Conservation (phyloP, 1,140 invertebrate genomes). For the Hirudo medicinalis region DNA sequence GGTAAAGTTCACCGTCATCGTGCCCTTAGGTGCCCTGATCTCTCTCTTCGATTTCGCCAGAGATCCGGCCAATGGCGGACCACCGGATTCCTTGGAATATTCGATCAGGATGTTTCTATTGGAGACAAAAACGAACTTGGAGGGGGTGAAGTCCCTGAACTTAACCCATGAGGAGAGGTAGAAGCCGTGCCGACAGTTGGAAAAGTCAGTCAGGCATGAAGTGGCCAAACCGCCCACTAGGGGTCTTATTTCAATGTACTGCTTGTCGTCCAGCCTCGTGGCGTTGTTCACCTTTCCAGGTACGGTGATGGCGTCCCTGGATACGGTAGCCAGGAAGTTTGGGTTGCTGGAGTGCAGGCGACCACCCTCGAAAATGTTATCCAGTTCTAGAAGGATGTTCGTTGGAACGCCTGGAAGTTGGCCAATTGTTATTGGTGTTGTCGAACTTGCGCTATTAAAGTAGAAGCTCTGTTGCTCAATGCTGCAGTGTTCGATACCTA, state of each 20-base stretch:
- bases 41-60: background rate
- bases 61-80: background rate
- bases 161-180: slow-evolving; percentile 35
- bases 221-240: slow-evolving; percentile 28
- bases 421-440: no score
- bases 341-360: background rate
- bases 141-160: slow-evolving; percentile 20
- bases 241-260: slow-evolving; percentile 33
- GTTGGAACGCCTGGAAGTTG: background rate
- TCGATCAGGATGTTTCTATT: background rate
- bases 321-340: background rate
- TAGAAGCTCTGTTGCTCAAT: no score
- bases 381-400: slow-evolving; percentile 11
- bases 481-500: no score
- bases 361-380: background rate
- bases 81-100: background rate
- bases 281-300: slow-evolving; percentile 34
- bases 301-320: slow-evolving; percentile 26
- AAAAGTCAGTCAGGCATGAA: slow-evolving; percentile 33
- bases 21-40: background rate
- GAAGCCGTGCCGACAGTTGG: slow-evolving; percentile 32
- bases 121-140: slow-evolving; percentile 17
- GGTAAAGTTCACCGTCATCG: slow-evolving; percentile 13
- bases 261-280: slow-evolving; percentile 30
- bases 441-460: no score